Base-by-base conservation (phyloP, 2,888 invertebrate species). In the Perithous albicinctus region DNA sequence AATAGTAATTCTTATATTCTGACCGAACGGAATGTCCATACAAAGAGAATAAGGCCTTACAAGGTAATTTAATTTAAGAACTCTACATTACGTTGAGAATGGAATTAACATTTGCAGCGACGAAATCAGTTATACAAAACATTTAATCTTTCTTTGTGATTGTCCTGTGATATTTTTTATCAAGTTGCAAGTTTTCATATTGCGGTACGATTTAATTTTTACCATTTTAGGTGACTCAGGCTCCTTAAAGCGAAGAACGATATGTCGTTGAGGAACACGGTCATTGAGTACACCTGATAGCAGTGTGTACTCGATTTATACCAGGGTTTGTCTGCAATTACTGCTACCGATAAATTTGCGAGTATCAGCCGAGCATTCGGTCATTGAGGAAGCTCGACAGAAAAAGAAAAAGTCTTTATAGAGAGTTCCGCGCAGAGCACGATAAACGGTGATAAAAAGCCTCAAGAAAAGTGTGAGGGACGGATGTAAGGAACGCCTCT, bases 401-500 rank as follows among this genome's bases (percentile, higher is more conserved):
- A 56, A 35, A 38, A 76, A 46, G 66, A 70, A 69, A 20, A 59
- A 56, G 79, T 41, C 26, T 72, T 54, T 7, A 26, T 59, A 70
- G 35, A 43, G 56, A 83, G 76, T 51, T 64, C 61, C 67, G 59
- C 67, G 63, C 26, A 74, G 59, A 78, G 46, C 51, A 26, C 12
- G 48, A 38, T 54, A 82, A 74, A 74, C 69, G 61, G 66, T 64
- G 69, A 74, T 59, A 82, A 75, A 70, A 66, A 80, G 61, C 63
- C 46, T n/a, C 41, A 69, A 51, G 41, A 76, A 78, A 80, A 63
- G 59, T 56, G 70, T 46, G 72, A 78, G 64, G 67, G 59, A 74
- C 35, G 76, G 54, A 72, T 69, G 80, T 78, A 63, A 82, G 75
- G 80, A 81, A 82, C 73, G 61, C 59, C 61, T 73, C 43, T 54